Percentiles rank a stretch among this genome's conserved stretches.
These are phyloP conservation scores for Epiblema foenella DNA, from an alignment of 2,888 invertebrate genomes.

Conservation along the genomic window DNA sequence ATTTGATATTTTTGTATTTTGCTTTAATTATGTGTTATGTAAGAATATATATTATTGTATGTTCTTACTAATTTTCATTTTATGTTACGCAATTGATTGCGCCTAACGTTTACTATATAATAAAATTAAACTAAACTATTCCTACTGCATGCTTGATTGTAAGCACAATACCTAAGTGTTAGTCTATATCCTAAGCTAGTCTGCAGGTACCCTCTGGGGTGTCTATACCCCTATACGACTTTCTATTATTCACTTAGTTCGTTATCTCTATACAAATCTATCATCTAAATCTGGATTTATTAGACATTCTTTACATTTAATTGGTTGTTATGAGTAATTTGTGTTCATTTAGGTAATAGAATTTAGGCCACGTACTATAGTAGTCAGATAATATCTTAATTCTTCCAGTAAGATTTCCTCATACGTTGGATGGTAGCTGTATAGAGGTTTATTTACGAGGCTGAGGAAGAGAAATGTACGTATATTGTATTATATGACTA, in stretches of 20 bases:
- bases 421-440: conserved; percentile 2
- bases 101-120: no score
- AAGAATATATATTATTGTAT: no score
- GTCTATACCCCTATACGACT: conserved; percentile 54
- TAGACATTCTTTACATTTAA: conserved; percentile 6
- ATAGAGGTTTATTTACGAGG: conserved; percentile 7
- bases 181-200: conserved; percentile 38
- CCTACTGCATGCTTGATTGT: conserved; percentile 54
- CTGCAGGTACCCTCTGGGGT: conserved; percentile 33
- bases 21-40: no score
- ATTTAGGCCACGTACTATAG: conserved; percentile 10
- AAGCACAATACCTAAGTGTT: conserved; percentile 46
- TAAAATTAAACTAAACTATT: no score
- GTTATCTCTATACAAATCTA: conserved; percentile 10
- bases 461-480: conserved; percentile 6
- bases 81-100: no score
- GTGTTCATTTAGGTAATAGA: conserved; percentile 28
- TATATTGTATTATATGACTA: conserved; percentile 23
- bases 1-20: no score
- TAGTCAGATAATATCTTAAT: conserved; percentile 29
- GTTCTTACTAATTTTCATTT: no score
- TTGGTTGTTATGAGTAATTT: conserved; percentile 13
- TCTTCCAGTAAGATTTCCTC: conserved; percentile 14
- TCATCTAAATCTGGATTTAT: conserved; percentile 19
- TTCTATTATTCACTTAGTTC: conserved; percentile 50